Conservation (phyloP, 2,113 vertebrate genomes). For the Rallus limicola region DNA sequence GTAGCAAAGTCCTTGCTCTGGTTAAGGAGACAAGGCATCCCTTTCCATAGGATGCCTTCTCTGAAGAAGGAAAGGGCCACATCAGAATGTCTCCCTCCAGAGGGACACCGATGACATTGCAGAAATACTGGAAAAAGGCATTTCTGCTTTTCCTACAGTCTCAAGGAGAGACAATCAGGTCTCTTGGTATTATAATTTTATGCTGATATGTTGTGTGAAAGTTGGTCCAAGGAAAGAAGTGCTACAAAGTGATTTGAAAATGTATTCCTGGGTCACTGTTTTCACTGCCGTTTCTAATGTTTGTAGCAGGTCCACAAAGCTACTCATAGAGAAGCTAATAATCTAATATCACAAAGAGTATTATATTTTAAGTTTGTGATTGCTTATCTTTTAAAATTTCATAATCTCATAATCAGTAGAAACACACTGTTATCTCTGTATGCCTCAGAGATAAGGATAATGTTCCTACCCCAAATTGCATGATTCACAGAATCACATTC, state of each 20-base stretch:
- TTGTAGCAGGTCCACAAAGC: not conserved
- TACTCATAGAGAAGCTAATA: not conserved
- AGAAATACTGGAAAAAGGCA: not conserved
- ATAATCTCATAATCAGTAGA: not conserved
- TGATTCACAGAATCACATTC: not conserved
- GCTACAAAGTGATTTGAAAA: not conserved
- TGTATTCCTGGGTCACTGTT: not conserved
- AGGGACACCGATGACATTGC: rapidly evolving
- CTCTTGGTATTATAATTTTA: not conserved
- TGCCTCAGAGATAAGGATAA: not conserved
- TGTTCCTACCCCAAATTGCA: not conserved
- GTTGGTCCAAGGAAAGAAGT: not conserved
- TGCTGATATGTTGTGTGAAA: not conserved
- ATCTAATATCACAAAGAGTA: not conserved
- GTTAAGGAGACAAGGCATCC: not conserved
- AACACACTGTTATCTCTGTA: not conserved
- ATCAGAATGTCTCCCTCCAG: not conserved
- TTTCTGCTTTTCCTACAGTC: not conserved
- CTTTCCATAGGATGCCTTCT: not conserved
- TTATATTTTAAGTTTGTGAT: not conserved
- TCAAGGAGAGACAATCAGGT: not conserved
- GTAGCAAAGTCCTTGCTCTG: not conserved
- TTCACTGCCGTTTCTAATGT: not conserved
- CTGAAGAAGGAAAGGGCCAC: not conserved
- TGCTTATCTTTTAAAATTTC: not conserved